Evolutionary conservation across 2,888 invertebrate genomes (phyloP).

Genomic region (Andrena trimmerana): DNA sequence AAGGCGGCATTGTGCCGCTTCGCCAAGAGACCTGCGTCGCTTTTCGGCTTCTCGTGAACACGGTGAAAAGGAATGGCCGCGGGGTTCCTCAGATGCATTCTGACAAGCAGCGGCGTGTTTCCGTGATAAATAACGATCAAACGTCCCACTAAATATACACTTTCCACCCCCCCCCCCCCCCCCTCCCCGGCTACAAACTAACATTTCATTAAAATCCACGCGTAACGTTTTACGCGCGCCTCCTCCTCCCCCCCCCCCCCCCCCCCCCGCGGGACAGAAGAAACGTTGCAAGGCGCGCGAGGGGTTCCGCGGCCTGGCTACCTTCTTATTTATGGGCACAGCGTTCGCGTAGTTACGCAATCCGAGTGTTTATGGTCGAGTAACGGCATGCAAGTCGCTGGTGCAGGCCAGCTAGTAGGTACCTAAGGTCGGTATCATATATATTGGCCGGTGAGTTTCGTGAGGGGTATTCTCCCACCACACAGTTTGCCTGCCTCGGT

Average conservation of each 20-base stretch:
- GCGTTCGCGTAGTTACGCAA: constrained; percentile 65
- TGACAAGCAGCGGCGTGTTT: background rate
- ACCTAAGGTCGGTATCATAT: no score
- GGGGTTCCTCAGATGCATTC: background rate
- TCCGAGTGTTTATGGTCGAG: constrained; percentile 62
- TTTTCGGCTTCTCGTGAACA: constrained; percentile 37
- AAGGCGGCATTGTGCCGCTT: constrained; percentile 18
- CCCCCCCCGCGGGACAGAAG: no score
- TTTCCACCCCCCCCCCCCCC: no score
- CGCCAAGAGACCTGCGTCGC: background rate
- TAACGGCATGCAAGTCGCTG: constrained; percentile 58
- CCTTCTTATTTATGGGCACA: constrained; percentile 60
- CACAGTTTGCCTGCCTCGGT: no score
- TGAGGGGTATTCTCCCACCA: no score
- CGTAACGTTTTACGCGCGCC: background rate
- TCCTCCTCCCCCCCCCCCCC: no score
- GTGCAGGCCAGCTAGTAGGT: constrained; percentile 24
- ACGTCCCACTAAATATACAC: background rate
- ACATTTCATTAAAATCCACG: background rate
- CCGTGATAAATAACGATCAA: background rate
- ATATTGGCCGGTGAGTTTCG: no score
- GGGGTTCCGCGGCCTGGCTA: background rate
- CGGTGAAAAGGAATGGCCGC: background rate
- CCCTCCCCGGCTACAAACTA: no score
- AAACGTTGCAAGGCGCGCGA: no score